Evolutionary conservation across 2,113 vertebrate genomes (phyloP), one percentile per base, ranked within the genome.

Genomic region (Hemichromis elongatus): DNA sequence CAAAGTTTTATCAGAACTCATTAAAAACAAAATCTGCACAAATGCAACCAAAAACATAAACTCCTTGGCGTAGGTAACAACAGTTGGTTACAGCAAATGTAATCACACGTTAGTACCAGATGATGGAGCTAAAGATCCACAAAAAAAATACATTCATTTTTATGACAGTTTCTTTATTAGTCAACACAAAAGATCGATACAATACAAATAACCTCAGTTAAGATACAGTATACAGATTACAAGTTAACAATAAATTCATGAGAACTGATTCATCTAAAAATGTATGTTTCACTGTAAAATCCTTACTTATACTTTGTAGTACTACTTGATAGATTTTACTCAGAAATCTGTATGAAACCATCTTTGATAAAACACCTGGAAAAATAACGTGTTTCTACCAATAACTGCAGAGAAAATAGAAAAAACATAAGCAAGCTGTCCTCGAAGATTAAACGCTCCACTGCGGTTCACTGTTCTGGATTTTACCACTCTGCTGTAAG

Each of bases 111-210:
- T 2, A 19, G 13, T 3, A 40, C 82, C 94, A 92, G n/a, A 7
- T 1, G 90, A 82, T 86, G 90, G 90, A 0, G 18, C 8, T 84
- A 77, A 37, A 50, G 35, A 79, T 30, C 54, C 50, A 77, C 19
- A n/a, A 6, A 87, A 24, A 40, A 12, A 52, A 55, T 10, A 28
- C 54, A 37, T 24, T 37, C 2, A 11, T 12, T 6, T 47, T 42
- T 45, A 45, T 6, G 40, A 12, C 59, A 21, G 8, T 83, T 30
- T 88, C 77, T 94, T 94, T 94, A 91, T 91, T 93, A 66, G 77
- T 75, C 55, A 93, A 82, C 57, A 84, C 83, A 85, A 55, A n/a
- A 81, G 70, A 75, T 80, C 53, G 24, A 84, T 86, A 92, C 87
- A 82, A 80, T 86, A 90, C 81, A 88, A 92, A 92, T 78, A 8